Base-by-base conservation (phyloP, 2,888 invertebrate species). In the Baronia brevicornis region DNA sequence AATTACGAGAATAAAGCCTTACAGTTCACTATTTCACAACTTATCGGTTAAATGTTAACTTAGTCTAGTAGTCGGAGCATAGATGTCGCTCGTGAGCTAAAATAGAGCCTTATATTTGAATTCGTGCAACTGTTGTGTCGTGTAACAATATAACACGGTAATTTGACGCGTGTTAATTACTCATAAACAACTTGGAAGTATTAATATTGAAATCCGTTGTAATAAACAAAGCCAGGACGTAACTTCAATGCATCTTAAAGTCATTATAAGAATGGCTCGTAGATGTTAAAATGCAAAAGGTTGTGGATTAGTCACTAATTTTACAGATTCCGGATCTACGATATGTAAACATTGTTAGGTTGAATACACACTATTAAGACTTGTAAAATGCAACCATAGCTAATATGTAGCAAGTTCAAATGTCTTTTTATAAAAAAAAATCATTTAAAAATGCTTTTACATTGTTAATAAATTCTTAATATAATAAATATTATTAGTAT, bases 251-350 rank as follows among this genome's bases (percentile, higher is more conserved):
- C n/a, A n/a, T n/a, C n/a, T n/a, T n/a, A n/a, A n/a, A n/a, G 9
- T 14, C 14, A 12, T 17, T 17, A 17, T 35, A 26, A 7, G 15
- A 27, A 27, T 31, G 12, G 22, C 21, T 35, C 22, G 36, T 36
- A 31, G 22, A 31, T 27, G 30, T 36, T 14, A 25, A 22, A 35
- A 30, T 20, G 18, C 19, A 31, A 36, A 25, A 31, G 36, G 31
- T 36, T 31, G 23, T 14, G 27, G 22, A 36, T 36, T 36, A 36
- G 36, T 36, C 36, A 36, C 36, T 31, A 31, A 36, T 31, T 13
- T 27, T 22, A 31, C 23, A 31, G 31, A 36, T 27, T 31, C 36
- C 36, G 31, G 36, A 36, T 36, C 21, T 36, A 13, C 27, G 15
- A 7, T 22, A 20, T 13, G 35, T 36, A 36, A 36, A 28, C 31